Percentiles rank a stretch among this genome's conserved stretches.
Evolutionary conservation across 35 echinoderm and acorn worm genomes (phyloP).

Genomic region (Nesometra sesokonis): DNA sequence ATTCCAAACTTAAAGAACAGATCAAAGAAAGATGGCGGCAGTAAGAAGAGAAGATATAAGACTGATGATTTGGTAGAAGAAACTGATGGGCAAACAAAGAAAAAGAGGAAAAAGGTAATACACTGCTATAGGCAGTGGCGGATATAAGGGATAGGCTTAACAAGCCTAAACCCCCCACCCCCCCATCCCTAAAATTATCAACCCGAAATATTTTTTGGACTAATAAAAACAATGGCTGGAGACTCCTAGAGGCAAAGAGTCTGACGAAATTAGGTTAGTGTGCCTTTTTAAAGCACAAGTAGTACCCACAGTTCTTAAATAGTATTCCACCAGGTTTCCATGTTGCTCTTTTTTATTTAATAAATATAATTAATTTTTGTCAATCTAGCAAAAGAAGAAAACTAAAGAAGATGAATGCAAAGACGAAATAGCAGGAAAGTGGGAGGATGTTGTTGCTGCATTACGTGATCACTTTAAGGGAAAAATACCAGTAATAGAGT

Average conservation of each 20-base stretch:
- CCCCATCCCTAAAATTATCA: no score
- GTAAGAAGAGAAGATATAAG: neutral
- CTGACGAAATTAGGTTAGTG: no score
- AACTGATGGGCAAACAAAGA: neutral
- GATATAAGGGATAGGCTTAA: no score
- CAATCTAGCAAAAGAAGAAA: neutral
- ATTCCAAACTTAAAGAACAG: neutral
- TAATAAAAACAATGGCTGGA: no score
- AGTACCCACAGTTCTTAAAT: no score
- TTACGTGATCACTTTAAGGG: neutral
- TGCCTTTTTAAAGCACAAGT: no score
- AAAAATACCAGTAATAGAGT: neutral
- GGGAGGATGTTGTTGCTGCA: neutral
- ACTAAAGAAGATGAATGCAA: neutral
- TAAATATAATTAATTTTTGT: neutral
- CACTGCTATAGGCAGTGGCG: no score
- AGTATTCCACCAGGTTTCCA: no score
- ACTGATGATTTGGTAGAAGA: neutral
- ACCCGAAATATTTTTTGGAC: no score
- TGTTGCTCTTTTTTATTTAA: no score
- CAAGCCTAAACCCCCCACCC: no score
- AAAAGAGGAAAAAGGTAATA: neutral
- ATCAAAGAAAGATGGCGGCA: neutral
- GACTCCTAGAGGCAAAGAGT: no score
- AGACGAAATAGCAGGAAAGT: neutral